Percentiles rank a stretch among this genome's conserved stretches.
Conservation (phyloP, 2,888 invertebrate genomes). For the Stenoptilia bipunctidactyla region DNA sequence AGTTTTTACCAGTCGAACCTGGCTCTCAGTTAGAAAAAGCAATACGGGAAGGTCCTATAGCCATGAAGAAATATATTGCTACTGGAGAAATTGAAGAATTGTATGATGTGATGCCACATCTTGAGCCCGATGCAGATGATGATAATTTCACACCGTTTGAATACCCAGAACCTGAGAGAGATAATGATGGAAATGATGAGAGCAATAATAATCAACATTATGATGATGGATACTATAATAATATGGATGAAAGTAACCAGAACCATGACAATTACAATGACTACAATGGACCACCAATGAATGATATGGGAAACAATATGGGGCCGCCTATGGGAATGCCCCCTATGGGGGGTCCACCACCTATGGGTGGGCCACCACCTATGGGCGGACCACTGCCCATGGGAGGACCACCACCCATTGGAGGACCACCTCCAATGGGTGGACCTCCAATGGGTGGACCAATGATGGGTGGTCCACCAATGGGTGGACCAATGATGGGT, state of each 20-base stretch:
- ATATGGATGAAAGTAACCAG: conserved; percentile 53
- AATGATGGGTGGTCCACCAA: conserved; percentile 9
- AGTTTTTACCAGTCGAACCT: conserved; percentile 81
- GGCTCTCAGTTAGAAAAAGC: conserved; percentile 83
- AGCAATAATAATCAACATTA: conserved; percentile 32
- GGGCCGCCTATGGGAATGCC: conserved; percentile 18
- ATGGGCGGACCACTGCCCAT: conserved; percentile 22
- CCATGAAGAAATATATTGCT: conserved; percentile 81
- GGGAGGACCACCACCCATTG: conserved; percentile 6
- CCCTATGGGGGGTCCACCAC: conserved; percentile 24
- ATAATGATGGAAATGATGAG: conserved; percentile 26
- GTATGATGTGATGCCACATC: conserved; percentile 80
- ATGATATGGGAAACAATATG: conserved; percentile 23
- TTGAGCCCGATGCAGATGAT: conserved; percentile 73
- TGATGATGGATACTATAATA: conserved; percentile 47
- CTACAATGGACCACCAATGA: conserved; percentile 43
- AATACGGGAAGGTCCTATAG: conserved; percentile 82
- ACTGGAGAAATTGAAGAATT: conserved; percentile 87
- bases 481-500: conserved; percentile 10
- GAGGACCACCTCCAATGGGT: conserved; percentile 7
- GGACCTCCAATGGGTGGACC: conserved; percentile 9
- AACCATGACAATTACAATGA: conserved; percentile 30
- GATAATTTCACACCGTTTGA: conserved; percentile 56
- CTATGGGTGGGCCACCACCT: conserved; percentile 16
- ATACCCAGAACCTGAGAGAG: conserved; percentile 44